These are phyloP conservation scores for Hydropsyche betteni DNA, from an alignment of 2,888 invertebrate species.

Conservation along the genomic window DNA sequence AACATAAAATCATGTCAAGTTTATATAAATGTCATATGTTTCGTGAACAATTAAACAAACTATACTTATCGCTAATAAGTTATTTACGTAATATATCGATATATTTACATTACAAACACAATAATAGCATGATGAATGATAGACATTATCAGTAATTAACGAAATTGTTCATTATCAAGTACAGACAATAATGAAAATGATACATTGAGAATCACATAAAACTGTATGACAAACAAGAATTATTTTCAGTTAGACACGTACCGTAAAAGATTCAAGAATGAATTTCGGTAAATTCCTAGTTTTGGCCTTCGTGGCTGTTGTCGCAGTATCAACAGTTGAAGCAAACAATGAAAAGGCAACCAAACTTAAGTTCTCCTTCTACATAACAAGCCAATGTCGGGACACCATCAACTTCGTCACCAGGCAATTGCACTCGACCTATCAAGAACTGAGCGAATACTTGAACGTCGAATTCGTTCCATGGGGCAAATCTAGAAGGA, in stretches of 20 bases:
- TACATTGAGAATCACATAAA: not conserved
- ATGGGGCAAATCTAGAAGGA: slow-evolving; percentile 60
- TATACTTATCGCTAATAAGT: not conserved
- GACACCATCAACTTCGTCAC: slow-evolving; percentile 58
- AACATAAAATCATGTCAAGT: too few species aligned
- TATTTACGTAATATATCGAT: too few species aligned
- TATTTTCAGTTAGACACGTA: not conserved
- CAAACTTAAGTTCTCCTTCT: slow-evolving; percentile 46
- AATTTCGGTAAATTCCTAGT: not conserved
- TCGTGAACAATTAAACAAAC: not conserved
- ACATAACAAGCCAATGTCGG: slow-evolving; percentile 58
- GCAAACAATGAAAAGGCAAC: slow-evolving; percentile 4
- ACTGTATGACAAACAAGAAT: not conserved
- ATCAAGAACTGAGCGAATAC: slow-evolving; percentile 57
- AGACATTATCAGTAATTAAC: not conserved
- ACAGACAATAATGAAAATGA: not conserved
- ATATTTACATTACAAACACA: too few species aligned
- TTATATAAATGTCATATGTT: too few species aligned
- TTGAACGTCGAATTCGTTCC: slow-evolving; percentile 61
- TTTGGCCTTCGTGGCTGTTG: not conserved
- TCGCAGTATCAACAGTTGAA: not conserved
- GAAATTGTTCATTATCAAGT: not conserved
- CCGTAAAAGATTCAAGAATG: not conserved
- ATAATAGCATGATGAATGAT: not conserved
- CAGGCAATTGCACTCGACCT: slow-evolving; percentile 56